phyloP scores from a whole-genome alignment of 2,113 vertebrate species.

The Danio rerio region DNA sequence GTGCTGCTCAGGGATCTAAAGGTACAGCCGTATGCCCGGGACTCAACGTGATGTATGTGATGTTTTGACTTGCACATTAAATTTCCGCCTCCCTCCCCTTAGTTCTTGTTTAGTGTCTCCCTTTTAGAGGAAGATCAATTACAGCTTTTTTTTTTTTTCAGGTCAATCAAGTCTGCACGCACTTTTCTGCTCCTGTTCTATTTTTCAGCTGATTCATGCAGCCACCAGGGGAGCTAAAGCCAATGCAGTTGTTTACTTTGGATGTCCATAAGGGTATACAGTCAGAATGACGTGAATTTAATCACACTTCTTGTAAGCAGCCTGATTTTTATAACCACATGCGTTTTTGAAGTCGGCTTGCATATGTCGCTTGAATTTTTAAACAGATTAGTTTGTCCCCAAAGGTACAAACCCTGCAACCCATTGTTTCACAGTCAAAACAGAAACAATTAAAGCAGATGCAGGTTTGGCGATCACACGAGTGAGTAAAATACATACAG shows the following conservation, averaged over 20 bases:
- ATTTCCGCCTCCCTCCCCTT: slow-evolving; percentile 46
- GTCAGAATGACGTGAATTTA: background rate
- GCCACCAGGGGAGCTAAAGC: background rate
- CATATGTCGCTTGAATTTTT: background rate
- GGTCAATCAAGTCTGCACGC: slow-evolving; percentile 73
- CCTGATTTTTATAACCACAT: background rate
- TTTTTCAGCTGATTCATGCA: background rate
- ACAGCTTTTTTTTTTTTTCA: slow-evolving; percentile 51
- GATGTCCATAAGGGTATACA: background rate
- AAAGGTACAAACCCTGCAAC: background rate
- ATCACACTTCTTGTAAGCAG: background rate
- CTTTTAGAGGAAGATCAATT: slow-evolving; percentile 26
- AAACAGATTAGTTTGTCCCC: background rate
- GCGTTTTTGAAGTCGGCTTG: background rate
- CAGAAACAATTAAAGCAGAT: too few species aligned
- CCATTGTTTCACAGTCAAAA: background rate
- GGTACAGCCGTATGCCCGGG: slow-evolving; percentile 58
- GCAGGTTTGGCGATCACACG: too few species aligned
- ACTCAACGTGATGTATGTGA: slow-evolving; percentile 64
- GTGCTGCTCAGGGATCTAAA: slow-evolving; percentile 62
- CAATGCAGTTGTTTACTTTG: background rate
- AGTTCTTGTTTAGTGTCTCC: background rate
- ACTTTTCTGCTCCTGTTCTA: background rate
- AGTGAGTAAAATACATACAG: too few species aligned
- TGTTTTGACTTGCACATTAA: slow-evolving; percentile 65